Conservation (phyloP, 2,113 vertebrate species). For the Ctenomys sociabilis region DNA sequence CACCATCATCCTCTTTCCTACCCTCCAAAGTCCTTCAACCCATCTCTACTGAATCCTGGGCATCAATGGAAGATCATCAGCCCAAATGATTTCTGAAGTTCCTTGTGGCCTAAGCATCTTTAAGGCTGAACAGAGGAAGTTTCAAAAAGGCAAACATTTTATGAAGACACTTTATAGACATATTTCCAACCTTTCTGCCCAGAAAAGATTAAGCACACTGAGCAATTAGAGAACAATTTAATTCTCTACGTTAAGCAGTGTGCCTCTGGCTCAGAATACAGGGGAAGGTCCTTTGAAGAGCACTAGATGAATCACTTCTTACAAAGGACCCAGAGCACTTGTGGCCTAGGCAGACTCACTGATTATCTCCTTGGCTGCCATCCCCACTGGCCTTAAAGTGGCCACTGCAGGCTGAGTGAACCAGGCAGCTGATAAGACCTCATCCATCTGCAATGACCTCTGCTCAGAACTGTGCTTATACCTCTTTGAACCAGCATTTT, state of each 20-base stretch:
- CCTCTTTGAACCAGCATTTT: constrained; percentile 5
- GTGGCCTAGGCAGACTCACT: neutral
- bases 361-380: constrained; percentile 6
- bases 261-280: constrained; percentile 47
- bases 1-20: neutral
- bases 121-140: neutral
- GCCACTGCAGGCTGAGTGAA: neutral
- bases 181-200: constrained; percentile 22
- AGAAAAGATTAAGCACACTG: constrained; percentile 43
- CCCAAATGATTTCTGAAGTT: constrained; percentile 22
- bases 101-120: constrained; percentile 12
- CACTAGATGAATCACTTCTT: constrained; percentile 42
- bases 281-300: constrained; percentile 65
- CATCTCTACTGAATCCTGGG: neutral
- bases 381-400: neutral
- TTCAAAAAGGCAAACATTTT: constrained; percentile 52
- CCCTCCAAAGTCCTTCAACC: neutral
- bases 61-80: neutral
- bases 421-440: neutral
- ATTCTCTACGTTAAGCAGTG: constrained; percentile 52
- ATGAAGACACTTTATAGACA: constrained; percentile 62
- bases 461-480: neutral
- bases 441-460: neutral
- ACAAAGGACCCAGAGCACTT: neutral
- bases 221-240: constrained; percentile 63